Evolutionary conservation across 53 echinoderm and acorn worm species (phyloP), one percentile per base, ranked within the genome.

Genomic region (Holothuria leucospilota): DNA sequence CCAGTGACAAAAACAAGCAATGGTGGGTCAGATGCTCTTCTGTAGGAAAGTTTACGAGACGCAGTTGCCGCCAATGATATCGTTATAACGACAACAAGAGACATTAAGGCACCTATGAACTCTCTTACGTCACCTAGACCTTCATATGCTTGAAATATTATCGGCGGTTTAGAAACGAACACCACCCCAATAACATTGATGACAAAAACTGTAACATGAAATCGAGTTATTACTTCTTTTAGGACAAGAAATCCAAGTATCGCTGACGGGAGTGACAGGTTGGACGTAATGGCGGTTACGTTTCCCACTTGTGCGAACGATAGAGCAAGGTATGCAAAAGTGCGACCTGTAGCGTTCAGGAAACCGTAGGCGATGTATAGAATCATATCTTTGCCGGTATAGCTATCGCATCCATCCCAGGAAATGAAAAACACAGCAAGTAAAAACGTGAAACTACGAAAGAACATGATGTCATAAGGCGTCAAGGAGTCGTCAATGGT

Each of bases 21-120:
- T 2, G 42, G n/a, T n/a, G 41, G 6, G 29, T 72, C 72, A 30
- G 72, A 72, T 39, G 20, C 18, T 23, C 40, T 20, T 38, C 46
- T n/a, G 72, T 72, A 72, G 15, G 72, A 72, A 41, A 72, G 46
- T 21, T 72, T 72, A 7, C 72, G 72, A 14, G 72, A 72, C 21
- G 46, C 72, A 11, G 18, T 39, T 12, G 72, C 23, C 18, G 72
- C 7, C 13, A 72, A 30, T 2, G 72, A 72, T 72, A 39, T 72
- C 34, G 38, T 21, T 14, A 72, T 20, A 39, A 72, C 38, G 29
- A 39, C 72, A 12, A 39, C 46, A 41, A 72, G 7, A 20, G 72
- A 39, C 20, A 72, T 23, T 14, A 39, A n/a, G 41, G 46, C 72
- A 20, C 72, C 72, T 20, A 41, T 41, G 21, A 72, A 72, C 23